Conservation (phyloP, 2,888 invertebrate genomes). For the Caenorhabditis virilis region DNA sequence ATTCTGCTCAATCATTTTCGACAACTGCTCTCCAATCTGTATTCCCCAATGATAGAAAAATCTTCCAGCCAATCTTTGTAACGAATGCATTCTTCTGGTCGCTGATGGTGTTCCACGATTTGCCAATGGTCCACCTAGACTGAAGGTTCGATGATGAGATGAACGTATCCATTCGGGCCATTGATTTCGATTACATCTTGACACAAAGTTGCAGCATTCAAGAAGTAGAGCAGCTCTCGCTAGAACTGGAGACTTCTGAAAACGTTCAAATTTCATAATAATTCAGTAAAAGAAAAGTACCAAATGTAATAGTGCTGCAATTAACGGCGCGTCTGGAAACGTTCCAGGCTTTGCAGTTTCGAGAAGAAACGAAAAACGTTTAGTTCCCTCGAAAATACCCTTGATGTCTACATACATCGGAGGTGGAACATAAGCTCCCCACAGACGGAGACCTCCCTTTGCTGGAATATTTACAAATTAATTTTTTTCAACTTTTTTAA, state of each 20-base stretch:
- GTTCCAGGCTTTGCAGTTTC: slow-evolving; percentile 95
- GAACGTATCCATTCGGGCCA: slow-evolving; percentile 84
- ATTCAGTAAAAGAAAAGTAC: slow-evolving; percentile 73
- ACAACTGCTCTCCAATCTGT: slow-evolving; percentile 80
- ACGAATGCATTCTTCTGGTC: slow-evolving; percentile 73
- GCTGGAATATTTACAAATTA: slow-evolving; percentile 45
- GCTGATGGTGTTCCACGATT: slow-evolving; percentile 67
- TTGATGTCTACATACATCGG: slow-evolving; percentile 40
- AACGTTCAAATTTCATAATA: background rate
- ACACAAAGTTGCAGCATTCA: slow-evolving; percentile 94
- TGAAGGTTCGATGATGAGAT: slow-evolving; percentile 45
- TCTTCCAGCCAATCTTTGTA: slow-evolving; percentile 90
- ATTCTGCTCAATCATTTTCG: slow-evolving; percentile 79
- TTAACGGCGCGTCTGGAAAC: slow-evolving; percentile 91
- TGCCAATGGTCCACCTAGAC: slow-evolving; percentile 66
- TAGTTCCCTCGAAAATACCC: slow-evolving; percentile 79
- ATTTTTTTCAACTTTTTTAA: no score
- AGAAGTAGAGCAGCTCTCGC: slow-evolving; percentile 87
- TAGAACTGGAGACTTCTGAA: slow-evolving; percentile 88
- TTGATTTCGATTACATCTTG: slow-evolving; percentile 94
- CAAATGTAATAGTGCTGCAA: slow-evolving; percentile 90
- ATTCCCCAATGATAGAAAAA: slow-evolving; percentile 97
- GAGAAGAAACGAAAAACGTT: slow-evolving; percentile 86
- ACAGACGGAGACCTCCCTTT: slow-evolving; percentile 48
- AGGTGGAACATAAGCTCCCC: slow-evolving; percentile 49